Conservation (phyloP, 2,888 invertebrate genomes). For the Spilosoma lubricipeda region DNA sequence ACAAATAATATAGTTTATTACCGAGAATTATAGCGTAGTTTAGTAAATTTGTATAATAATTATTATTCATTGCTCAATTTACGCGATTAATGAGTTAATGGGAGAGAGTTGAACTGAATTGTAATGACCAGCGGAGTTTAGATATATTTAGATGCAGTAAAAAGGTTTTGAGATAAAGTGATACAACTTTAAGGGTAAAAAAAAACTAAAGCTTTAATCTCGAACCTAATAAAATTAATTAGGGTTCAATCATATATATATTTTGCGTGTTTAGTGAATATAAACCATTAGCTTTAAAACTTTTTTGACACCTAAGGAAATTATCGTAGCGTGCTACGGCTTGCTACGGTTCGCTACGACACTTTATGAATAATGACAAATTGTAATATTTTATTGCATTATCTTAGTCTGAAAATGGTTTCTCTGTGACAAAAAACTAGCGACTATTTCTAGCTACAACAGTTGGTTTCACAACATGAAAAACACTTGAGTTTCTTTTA, state of each 20-base stretch:
- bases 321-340: slow-evolving; percentile 9
- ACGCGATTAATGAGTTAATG: slow-evolving; percentile 37
- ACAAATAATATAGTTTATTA: slow-evolving; percentile 48
- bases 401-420: too few relatives aligned
- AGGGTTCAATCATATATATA: slow-evolving; percentile 16
- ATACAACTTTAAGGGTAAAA: neutral
- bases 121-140: slow-evolving; percentile 9
- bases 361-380: neutral
- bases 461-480: too few relatives aligned
- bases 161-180: neutral
- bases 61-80: slow-evolving; percentile 48
- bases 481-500: too few relatives aligned
- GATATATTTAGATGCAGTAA: neutral
- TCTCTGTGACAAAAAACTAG: too few relatives aligned
- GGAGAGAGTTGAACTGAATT: slow-evolving; percentile 25
- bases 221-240: neutral
- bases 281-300: slow-evolving; percentile 26
- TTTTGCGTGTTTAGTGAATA: slow-evolving; percentile 35
- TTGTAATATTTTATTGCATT: too few relatives aligned
- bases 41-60: slow-evolving; percentile 47
- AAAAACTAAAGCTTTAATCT: neutral
- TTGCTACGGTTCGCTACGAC: slow-evolving; percentile 15
- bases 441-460: too few relatives aligned
- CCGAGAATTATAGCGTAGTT: slow-evolving; percentile 38
- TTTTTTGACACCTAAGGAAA: slow-evolving; percentile 17